Evolutionary conservation across 2,888 invertebrate genomes (phyloP).

Genomic region (Horisme vitalbata): DNA sequence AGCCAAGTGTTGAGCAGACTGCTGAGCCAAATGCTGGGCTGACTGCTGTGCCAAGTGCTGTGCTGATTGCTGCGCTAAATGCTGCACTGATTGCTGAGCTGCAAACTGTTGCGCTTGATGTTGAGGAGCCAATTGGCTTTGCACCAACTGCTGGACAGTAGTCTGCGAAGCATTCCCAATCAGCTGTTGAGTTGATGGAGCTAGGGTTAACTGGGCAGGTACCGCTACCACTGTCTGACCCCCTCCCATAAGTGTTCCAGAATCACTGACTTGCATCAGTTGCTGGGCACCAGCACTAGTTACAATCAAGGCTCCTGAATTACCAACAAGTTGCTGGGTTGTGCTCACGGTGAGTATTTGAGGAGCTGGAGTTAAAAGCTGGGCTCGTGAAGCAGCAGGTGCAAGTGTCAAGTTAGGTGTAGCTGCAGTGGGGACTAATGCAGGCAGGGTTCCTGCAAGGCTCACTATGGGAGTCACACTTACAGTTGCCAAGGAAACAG

Average conservation of each 20-base stretch:
- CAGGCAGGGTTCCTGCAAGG: constrained; percentile 68
- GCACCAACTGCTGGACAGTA: constrained; percentile 72
- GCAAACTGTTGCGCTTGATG: constrained; percentile 70
- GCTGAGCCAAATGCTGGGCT: constrained; percentile 58
- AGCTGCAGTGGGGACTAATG: constrained; percentile 68
- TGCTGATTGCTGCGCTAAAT: constrained; percentile 60
- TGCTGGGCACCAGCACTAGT: constrained; percentile 79
- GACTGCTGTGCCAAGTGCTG: constrained; percentile 62
- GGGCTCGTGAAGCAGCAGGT: constrained; percentile 72
- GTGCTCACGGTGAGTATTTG: constrained; percentile 76
- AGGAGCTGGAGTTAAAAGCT: constrained; percentile 72
- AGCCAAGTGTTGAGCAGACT: constrained; percentile 57
- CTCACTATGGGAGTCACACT: constrained; percentile 78
- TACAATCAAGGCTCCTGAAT: constrained; percentile 74
- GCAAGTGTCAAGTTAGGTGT: constrained; percentile 68
- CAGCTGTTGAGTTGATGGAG: constrained; percentile 66
- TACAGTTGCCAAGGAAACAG: constrained; percentile 74
- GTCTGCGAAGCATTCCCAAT: constrained; percentile 69
- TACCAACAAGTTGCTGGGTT: constrained; percentile 74
- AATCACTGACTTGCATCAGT: constrained; percentile 79
- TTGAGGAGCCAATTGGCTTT: constrained; percentile 64
- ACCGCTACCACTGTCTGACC: constrained; percentile 77
- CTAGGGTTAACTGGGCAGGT: constrained; percentile 72
- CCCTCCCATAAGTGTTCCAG: constrained; percentile 74
- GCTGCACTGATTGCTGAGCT: constrained; percentile 67